Conservation (phyloP, 2,888 invertebrate species). For the Pheosia tremula region DNA sequence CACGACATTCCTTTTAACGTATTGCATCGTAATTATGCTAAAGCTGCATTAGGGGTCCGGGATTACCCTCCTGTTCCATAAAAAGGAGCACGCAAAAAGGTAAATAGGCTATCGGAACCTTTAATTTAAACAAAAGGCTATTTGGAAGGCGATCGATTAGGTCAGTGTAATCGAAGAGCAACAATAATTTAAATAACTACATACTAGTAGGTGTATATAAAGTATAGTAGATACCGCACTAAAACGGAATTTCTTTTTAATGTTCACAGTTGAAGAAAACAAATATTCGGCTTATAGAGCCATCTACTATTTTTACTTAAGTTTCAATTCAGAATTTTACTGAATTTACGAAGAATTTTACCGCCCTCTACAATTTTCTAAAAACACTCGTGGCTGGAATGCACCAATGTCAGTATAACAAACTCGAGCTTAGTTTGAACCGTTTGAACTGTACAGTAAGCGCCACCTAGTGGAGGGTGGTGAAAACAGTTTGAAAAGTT, state of each 20-base stretch:
- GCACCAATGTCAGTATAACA: background rate
- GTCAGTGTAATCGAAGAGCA: background rate
- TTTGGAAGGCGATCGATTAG: background rate
- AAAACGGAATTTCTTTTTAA: too few species aligned
- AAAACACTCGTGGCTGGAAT: background rate
- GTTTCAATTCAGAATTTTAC: background rate
- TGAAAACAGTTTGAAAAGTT: background rate
- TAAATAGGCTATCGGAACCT: background rate
- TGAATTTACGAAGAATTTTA: background rate
- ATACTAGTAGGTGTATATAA: background rate
- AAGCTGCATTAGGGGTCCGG: background rate
- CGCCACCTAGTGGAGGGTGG: conserved; percentile 2
- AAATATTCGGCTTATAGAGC: too few species aligned
- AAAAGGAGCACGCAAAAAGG: background rate
- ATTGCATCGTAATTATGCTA: background rate
- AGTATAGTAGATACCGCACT: background rate
- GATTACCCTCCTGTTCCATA: background rate
- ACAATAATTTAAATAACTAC: background rate
- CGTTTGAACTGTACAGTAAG: background rate
- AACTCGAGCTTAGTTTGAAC: background rate
- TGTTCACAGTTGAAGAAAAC: too few species aligned
- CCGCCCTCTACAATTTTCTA: background rate
- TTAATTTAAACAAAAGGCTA: background rate
- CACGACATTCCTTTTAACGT: background rate
- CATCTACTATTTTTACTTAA: too few species aligned